Percentiles rank a stretch among this genome's conserved stretches.
These are phyloP conservation scores for Chlorops oryzae DNA, from an alignment of 1,140 invertebrate species.

Conservation along the genomic window DNA sequence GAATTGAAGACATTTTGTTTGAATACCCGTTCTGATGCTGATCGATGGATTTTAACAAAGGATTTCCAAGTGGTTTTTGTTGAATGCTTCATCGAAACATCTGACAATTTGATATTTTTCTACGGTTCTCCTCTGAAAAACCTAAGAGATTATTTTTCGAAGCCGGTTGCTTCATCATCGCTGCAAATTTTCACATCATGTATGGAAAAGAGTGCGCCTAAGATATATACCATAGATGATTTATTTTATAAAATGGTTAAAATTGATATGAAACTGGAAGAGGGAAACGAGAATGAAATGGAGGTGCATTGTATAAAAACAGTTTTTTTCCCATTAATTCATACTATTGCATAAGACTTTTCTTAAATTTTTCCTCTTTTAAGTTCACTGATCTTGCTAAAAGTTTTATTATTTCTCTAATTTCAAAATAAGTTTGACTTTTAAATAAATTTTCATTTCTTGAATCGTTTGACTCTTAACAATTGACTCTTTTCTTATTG, in stretches of 20 bases:
- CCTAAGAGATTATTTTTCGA: background rate
- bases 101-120: background rate
- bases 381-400: too few relatives aligned
- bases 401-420: too few relatives aligned
- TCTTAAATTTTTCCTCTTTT: too few relatives aligned
- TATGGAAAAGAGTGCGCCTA: background rate
- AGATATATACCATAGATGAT: background rate
- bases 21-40: background rate
- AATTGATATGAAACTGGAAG: background rate
- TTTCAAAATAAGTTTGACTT: too few relatives aligned
- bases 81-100: background rate
- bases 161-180: background rate
- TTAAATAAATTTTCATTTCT: too few relatives aligned
- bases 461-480: too few relatives aligned
- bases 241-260: too few relatives aligned
- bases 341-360: background rate
- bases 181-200: background rate
- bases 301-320: background rate
- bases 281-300: too few relatives aligned
- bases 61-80: background rate
- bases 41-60: background rate
- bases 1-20: too few relatives aligned
- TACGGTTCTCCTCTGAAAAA: background rate
- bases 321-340: background rate
- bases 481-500: too few relatives aligned